Percentiles rank a stretch among this genome's conserved stretches.
Evolutionary conservation across 2,113 vertebrate species (phyloP).

Genomic region (Microtus richardsoni): DNA sequence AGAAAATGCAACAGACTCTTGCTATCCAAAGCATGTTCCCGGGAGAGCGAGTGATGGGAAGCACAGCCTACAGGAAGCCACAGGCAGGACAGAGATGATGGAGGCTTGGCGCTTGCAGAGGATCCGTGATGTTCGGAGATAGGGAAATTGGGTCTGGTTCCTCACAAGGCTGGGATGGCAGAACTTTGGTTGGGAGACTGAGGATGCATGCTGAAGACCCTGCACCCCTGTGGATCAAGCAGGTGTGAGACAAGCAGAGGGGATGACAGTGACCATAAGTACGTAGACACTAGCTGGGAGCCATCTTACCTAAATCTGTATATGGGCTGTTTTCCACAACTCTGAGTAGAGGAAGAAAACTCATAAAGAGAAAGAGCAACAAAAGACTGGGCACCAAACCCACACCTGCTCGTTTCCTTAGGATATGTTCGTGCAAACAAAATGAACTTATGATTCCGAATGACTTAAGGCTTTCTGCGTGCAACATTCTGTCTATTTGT

Average conservation of each 20-base stretch:
- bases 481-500: background rate
- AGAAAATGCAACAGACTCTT: background rate
- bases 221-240: no score
- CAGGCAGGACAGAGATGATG: background rate
- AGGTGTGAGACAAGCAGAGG: background rate
- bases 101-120: background rate
- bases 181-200: background rate
- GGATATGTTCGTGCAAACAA: conserved; percentile 38
- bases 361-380: background rate
- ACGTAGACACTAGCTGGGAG: background rate
- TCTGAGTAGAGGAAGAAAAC: background rate
- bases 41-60: background rate
- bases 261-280: background rate
- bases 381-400: background rate
- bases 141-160: no score
- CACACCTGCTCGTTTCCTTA: background rate
- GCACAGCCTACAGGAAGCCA: background rate
- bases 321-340: background rate
- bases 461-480: background rate
- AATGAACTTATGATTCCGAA: background rate
- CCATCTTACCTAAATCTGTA: background rate
- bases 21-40: background rate
- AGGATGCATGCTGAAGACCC: background rate
- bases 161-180: background rate
- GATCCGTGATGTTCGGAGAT: background rate